Conservation (phyloP, 64 coral and sea anemone genomes). For the Actinia equina region DNA sequence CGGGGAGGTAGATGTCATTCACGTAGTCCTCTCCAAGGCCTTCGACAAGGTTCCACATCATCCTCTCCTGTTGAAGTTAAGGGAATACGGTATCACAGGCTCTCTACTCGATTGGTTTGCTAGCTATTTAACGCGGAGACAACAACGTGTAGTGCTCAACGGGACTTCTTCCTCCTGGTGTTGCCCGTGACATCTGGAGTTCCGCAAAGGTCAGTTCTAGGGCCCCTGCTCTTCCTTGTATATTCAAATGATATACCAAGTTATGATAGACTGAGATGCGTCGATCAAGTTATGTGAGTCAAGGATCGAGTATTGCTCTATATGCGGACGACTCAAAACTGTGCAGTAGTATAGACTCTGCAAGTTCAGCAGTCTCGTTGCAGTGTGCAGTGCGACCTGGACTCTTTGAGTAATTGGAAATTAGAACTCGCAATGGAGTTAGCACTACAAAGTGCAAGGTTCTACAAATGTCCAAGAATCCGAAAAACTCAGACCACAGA, state of each 20-base stretch:
- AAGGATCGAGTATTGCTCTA: constrained; percentile 8
- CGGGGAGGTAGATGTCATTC: constrained; percentile 29
- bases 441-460: not conserved
- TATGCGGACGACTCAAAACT: constrained; percentile 19
- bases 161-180: constrained; percentile 16
- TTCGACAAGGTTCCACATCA: constrained; percentile 53
- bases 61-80: constrained; percentile 13
- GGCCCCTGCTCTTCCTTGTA: not conserved
- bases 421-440: constrained; percentile 3
- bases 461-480: not conserved
- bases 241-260: constrained; percentile 19
- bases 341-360: not conserved
- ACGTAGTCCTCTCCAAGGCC: constrained; percentile 49
- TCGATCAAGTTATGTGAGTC: not conserved
- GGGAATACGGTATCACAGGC: constrained; percentile 31
- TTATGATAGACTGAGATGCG: too few species aligned
- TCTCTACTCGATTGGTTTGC: constrained; percentile 3
- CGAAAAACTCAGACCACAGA: not conserved
- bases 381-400: constrained; percentile 3
- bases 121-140: not conserved
- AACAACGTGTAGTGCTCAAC: not conserved
- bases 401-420: constrained; percentile 19
- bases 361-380: not conserved
- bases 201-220: constrained; percentile 15
- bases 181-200: constrained; percentile 43